A percentile compares a stretch with the other conserved stretches of the same genome.
Evolutionary conservation across 2,888 invertebrate genomes (phyloP).

Genomic region (Neocrepidodera transversa): DNA sequence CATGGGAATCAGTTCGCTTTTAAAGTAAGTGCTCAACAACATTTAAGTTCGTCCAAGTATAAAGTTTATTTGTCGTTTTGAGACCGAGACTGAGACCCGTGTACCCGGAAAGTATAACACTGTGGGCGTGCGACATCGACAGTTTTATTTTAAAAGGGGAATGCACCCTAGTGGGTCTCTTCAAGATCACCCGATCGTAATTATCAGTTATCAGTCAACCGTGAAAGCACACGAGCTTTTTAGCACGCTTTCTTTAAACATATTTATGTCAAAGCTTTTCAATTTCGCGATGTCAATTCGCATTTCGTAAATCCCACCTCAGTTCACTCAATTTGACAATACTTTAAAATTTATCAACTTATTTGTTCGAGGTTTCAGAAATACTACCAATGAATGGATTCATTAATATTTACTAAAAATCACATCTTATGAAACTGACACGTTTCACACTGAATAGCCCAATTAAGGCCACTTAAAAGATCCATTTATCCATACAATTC

Average conservation of each 20-base stretch:
- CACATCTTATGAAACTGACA: constrained; percentile 9
- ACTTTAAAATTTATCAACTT: constrained; percentile 32
- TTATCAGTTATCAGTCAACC: constrained; percentile 60
- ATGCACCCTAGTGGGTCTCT: constrained; percentile 55
- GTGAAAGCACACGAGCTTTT: constrained; percentile 59
- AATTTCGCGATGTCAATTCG: constrained; percentile 56
- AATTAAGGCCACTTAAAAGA: neutral
- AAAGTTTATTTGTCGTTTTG: constrained; percentile 59
- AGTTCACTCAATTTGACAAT: constrained; percentile 47
- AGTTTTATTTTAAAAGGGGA: constrained; percentile 57
- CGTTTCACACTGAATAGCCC: neutral
- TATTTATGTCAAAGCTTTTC: constrained; percentile 60
- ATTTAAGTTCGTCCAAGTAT: constrained; percentile 57
- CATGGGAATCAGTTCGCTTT: constrained; percentile 53
- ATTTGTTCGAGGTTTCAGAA: constrained; percentile 27
- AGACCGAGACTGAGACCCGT: constrained; percentile 31
- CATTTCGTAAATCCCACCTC: constrained; percentile 53
- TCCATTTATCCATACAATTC: neutral
- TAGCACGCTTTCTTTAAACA: constrained; percentile 59
- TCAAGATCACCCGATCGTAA: constrained; percentile 62
- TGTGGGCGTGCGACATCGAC: constrained; percentile 59
- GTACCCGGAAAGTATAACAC: constrained; percentile 52
- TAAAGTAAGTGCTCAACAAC: constrained; percentile 57
- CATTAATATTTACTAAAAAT: constrained; percentile 19
- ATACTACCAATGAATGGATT: constrained; percentile 17